Evolutionary conservation across 1,140 invertebrate genomes (phyloP).

Genomic region (Cyclina sinensis): DNA sequence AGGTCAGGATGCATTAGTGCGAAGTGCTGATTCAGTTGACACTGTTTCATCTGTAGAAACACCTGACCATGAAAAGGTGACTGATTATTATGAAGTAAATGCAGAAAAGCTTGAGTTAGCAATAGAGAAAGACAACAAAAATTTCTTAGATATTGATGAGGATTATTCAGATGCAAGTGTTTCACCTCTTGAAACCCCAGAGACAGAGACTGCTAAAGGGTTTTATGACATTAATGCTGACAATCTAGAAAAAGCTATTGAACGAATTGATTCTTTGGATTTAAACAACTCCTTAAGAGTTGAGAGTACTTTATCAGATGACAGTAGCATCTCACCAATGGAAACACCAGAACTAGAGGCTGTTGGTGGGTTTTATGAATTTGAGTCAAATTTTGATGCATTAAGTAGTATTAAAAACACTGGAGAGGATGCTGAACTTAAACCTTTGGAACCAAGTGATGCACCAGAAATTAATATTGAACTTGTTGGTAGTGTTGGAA

Average conservation of each 20-base stretch:
- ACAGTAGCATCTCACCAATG: constrained; percentile 38
- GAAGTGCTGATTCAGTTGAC: neutral
- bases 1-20: neutral
- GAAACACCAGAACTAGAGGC: constrained; percentile 35
- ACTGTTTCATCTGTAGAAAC: constrained; percentile 37
- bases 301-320: constrained; percentile 27
- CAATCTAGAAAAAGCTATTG: constrained; percentile 28
- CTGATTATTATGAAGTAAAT: constrained; percentile 43
- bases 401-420: neutral
- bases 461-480: constrained; percentile 33
- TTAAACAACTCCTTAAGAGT: neutral
- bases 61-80: neutral
- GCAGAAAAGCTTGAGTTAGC: constrained; percentile 2
- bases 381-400: neutral
- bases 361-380: constrained; percentile 48
- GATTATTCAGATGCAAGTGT: constrained; percentile 39
- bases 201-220: neutral
- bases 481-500: neutral
- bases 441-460: neutral
- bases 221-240: constrained; percentile 48
- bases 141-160: constrained; percentile 16
- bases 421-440: neutral
- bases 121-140: neutral
- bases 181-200: constrained; percentile 34
- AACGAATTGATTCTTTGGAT: constrained; percentile 10